Evolutionary conservation across 2,888 invertebrate genomes (phyloP).

Genomic region (Conchocele bisecta): DNA sequence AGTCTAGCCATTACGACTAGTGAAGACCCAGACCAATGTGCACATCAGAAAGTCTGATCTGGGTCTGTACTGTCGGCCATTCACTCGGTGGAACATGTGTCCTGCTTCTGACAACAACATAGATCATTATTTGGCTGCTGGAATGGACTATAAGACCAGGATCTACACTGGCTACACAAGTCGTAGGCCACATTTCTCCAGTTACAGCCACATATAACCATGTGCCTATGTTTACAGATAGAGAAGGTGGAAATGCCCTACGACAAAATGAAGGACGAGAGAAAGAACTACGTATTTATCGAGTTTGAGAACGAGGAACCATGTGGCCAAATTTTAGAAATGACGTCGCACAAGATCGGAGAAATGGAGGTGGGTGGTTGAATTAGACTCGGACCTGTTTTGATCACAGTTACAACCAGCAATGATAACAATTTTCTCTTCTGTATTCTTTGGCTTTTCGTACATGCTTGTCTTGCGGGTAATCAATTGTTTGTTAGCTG

Average conservation of each 20-base stretch:
- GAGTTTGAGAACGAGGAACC: conserved; percentile 98
- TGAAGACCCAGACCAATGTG: no score
- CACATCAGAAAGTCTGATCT: no score
- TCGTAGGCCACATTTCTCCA: background rate
- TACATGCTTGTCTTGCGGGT: no score
- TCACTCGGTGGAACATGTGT: no score
- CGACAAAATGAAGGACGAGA: conserved; percentile 97
- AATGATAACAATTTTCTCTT: background rate
- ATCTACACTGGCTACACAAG: background rate
- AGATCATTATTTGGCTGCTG: no score
- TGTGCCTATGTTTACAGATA: conserved; percentile 86
- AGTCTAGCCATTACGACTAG: no score
- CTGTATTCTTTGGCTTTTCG: no score
- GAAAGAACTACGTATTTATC: conserved; percentile 98
- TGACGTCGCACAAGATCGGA: conserved; percentile 83
- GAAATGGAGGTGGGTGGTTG: conserved; percentile 96
- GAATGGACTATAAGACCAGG: background rate
- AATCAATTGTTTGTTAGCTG: no score
- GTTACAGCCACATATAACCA: background rate
- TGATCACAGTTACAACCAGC: conserved; percentile 16
- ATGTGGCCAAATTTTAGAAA: conserved; percentile 88
- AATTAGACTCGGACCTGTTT: no score
- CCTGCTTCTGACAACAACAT: no score
- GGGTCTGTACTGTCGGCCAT: no score
- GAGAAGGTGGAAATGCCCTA: conserved; percentile 98